These are phyloP conservation scores for Rosalia funebris DNA, from an alignment of 2,888 invertebrate species.

Conservation along the genomic window DNA sequence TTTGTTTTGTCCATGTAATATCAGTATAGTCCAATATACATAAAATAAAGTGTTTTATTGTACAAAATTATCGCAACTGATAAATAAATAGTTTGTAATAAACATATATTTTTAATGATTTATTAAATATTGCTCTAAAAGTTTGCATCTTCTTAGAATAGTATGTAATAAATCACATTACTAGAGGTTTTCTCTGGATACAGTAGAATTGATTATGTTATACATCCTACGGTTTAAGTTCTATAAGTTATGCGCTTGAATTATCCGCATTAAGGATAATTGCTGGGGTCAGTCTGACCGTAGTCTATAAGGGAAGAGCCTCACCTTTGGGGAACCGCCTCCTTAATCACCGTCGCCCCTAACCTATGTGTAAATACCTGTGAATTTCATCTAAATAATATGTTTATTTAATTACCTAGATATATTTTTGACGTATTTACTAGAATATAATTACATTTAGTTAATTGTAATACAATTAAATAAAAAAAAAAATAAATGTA, in stretches of 20 bases:
- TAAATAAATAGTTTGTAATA: too few species aligned
- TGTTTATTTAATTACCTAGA: neutral
- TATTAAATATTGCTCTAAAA: too few species aligned
- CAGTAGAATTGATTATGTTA: too few species aligned
- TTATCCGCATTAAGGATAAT: neutral
- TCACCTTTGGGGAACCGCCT: neutral
- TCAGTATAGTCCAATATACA: too few species aligned
- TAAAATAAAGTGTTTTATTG: too few species aligned
- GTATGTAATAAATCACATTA: too few species aligned
- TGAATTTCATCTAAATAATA: neutral
- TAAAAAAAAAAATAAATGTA: neutral
- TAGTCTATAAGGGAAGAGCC: neutral
- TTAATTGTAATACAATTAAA: neutral
- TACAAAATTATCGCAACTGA: too few species aligned
- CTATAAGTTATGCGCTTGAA: neutral
- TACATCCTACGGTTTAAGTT: neutral
- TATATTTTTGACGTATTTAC: neutral
- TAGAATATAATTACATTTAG: neutral
- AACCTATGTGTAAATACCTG: neutral
- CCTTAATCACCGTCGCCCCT: neutral
- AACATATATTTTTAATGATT: too few species aligned
- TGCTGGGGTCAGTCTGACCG: neutral
- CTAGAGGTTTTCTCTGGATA: too few species aligned
- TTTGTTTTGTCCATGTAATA: too few species aligned
- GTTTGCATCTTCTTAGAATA: too few species aligned